These are phyloP conservation scores for Helostoma temminkii DNA, from an alignment of 2,797 vertebrate genomes.

Conservation along the genomic window DNA sequence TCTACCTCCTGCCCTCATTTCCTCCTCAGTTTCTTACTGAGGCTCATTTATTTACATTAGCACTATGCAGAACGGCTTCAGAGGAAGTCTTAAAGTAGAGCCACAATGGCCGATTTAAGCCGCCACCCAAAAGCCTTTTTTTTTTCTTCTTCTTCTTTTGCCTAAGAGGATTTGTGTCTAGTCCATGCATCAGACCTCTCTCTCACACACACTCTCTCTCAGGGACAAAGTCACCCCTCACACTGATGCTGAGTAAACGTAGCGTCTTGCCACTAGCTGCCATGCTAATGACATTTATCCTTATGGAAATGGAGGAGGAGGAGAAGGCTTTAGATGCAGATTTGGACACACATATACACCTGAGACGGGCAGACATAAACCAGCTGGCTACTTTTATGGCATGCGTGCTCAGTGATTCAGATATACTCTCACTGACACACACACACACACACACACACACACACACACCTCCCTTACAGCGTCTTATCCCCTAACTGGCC, in stretches of 20 bases:
- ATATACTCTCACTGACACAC: neutral
- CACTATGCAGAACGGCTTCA: slow-evolving; percentile 77
- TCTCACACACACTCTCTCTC: slow-evolving; percentile 53
- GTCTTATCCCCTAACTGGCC: slow-evolving; percentile 80
- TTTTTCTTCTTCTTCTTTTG: slow-evolving; percentile 66
- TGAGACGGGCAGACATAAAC: slow-evolving; percentile 70
- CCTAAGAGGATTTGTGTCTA: slow-evolving; percentile 87
- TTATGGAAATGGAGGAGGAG: slow-evolving; percentile 70
- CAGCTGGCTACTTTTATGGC: slow-evolving; percentile 65
- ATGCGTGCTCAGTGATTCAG: slow-evolving; percentile 54
- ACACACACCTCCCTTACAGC: slow-evolving; percentile 57
- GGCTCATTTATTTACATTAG: slow-evolving; percentile 84
- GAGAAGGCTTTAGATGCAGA: slow-evolving; percentile 74
- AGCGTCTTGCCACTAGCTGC: slow-evolving; percentile 67
- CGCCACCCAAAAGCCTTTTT: slow-evolving; percentile 80
- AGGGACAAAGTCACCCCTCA: slow-evolving; percentile 77
- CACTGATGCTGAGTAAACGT: slow-evolving; percentile 62
- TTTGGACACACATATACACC: slow-evolving; percentile 74
- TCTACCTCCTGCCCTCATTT: slow-evolving; percentile 46
- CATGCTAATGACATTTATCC: slow-evolving; percentile 81
- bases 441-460: slow-evolving; percentile 34
- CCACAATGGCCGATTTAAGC: slow-evolving; percentile 85
- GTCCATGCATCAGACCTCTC: slow-evolving; percentile 79
- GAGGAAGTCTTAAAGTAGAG: slow-evolving; percentile 82
- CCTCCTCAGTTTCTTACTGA: slow-evolving; percentile 65